These are phyloP conservation scores for Antennarius striatus DNA, from an alignment of 2,113 vertebrate species.

Conservation along the genomic window DNA sequence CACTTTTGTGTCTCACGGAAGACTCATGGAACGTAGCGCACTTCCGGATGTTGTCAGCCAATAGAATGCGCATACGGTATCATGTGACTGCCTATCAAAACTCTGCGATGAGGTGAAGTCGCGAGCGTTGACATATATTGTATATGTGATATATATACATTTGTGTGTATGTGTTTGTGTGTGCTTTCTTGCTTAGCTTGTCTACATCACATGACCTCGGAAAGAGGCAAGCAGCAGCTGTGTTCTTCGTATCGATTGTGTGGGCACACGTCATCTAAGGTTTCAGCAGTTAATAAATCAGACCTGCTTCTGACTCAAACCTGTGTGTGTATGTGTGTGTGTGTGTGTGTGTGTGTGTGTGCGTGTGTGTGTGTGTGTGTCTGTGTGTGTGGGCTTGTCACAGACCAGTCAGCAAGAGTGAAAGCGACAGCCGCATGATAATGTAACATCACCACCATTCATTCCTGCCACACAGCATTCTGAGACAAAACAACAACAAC, in stretches of 20 bases:
- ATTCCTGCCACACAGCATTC: conserved; percentile 80
- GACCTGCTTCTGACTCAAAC: conserved; percentile 64
- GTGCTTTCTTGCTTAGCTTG: conserved; percentile 40
- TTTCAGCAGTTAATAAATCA: conserved; percentile 84
- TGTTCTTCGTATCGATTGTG: conserved; percentile 73
- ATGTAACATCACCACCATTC: conserved; percentile 84
- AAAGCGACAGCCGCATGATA: conserved; percentile 82
- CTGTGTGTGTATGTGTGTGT: conserved; percentile 32
- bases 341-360: conserved; percentile 36
- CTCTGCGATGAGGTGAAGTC: no score
- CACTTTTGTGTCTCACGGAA: background rate
- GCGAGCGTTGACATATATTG: no score
- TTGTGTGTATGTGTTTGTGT: conserved; percentile 42
- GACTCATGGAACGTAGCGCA: no score
- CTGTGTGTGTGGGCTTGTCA: conserved; percentile 79
- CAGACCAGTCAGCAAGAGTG: conserved; percentile 75
- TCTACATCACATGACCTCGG: conserved; percentile 69
- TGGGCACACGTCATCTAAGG: conserved; percentile 77
- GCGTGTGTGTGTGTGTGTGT: conserved; percentile 61
- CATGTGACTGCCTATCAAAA: no score
- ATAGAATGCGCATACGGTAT: no score
- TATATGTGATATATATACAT: background rate
- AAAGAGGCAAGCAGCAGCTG: conserved; percentile 64
- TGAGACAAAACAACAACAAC: conserved; percentile 79
- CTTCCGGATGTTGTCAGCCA: no score